Evolutionary conservation across 2,113 vertebrate genomes (phyloP).

Genomic region (Microcebus ravelobensis): DNA sequence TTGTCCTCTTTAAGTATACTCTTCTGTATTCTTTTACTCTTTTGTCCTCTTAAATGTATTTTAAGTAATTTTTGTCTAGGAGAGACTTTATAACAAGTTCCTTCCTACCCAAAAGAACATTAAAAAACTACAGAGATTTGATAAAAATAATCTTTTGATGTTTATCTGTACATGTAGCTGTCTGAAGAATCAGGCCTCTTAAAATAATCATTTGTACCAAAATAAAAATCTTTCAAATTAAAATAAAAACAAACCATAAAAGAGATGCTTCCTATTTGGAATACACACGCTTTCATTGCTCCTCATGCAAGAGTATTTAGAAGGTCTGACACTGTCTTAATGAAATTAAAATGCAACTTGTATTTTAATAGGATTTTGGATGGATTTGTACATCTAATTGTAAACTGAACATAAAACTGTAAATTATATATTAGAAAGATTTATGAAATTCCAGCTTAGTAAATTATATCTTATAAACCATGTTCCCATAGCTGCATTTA

Average conservation of each 20-base stretch:
- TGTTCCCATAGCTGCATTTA: constrained; percentile 6
- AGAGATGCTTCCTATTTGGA: constrained; percentile 24
- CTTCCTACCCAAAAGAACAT: background rate
- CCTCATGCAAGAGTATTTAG: background rate
- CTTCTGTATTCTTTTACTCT: background rate
- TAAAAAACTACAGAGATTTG: constrained; percentile 25
- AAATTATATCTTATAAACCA: constrained; percentile 30
- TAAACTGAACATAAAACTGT: constrained; percentile 16
- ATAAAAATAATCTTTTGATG: constrained; percentile 31
- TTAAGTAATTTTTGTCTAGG: background rate
- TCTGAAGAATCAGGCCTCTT: constrained; percentile 1
- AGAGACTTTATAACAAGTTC: constrained; percentile 16
- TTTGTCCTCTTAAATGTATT: constrained; percentile 34
- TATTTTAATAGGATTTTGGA: background rate
- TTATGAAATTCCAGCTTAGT: constrained; percentile 28
- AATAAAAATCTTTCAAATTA: constrained; percentile 44
- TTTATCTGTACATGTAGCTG: background rate
- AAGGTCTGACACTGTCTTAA: background rate
- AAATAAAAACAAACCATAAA: constrained; percentile 22
- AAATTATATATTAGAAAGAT: constrained; percentile 32
- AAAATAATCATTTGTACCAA: constrained; percentile 48
- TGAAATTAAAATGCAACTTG: constrained; percentile 23
- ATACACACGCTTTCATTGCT: background rate
- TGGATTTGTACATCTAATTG: background rate
- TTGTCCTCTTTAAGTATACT: too few relatives aligned